Evolutionary conservation across 2,797 vertebrate genomes (phyloP).

Genomic region (Hydrophis major): DNA sequence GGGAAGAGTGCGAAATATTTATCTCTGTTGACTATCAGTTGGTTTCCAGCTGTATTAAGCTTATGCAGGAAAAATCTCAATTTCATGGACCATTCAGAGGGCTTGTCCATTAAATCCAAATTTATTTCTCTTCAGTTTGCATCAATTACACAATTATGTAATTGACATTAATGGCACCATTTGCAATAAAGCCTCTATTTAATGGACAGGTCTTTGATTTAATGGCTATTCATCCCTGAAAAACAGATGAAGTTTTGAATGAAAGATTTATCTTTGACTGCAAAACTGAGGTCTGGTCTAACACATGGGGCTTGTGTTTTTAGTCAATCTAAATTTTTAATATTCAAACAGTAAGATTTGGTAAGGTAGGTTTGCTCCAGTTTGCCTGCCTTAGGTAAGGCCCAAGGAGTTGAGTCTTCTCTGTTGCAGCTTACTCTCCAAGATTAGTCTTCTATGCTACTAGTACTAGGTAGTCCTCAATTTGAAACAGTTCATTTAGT

Average conservation of each 20-base stretch:
- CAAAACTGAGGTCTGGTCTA: neutral
- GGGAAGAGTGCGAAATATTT: neutral
- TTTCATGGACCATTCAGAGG: neutral
- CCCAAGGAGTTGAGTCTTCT: neutral
- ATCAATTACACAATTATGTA: neutral
- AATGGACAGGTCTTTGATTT: neutral
- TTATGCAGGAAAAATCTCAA: neutral
- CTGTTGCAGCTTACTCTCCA: neutral
- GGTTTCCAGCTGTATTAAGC: neutral
- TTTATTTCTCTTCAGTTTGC: neutral
- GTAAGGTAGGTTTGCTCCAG: neutral
- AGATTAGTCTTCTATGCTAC: neutral
- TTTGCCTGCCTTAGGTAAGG: neutral
- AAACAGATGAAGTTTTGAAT: neutral
- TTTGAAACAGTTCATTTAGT: no score
- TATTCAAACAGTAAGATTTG: neutral
- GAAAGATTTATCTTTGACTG: neutral
- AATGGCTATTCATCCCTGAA: neutral
- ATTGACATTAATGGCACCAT: neutral
- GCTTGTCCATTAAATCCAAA: neutral
- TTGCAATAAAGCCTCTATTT: neutral
- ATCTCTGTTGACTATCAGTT: neutral
- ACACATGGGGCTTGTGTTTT: neutral
- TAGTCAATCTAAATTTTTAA: neutral
- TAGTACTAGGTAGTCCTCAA: no score